Base-by-base conservation (phyloP, 2,797 vertebrate species). In the Alfaro cultratus region DNA sequence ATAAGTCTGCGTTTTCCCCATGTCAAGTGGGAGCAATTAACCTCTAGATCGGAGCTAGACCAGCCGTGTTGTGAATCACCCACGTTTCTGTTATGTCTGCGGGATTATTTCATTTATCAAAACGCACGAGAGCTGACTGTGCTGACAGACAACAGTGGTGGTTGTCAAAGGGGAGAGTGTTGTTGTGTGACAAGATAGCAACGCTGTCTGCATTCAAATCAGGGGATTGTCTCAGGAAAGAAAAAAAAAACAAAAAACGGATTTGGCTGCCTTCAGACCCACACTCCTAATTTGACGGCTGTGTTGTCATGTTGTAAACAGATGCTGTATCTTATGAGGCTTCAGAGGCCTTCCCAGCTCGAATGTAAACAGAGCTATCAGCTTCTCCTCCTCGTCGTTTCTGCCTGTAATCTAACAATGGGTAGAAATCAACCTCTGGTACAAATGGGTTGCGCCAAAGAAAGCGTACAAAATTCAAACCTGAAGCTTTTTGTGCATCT, bases 391-490 rank as follows among this genome's bases (percentile, higher is more conserved):
- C 49, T 80, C 67, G 36, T 55, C 67, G 77, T 83, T 67, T 39
- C 29, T 2, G 73, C n/a, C 12, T 45, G 41, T 18, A 60, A 62
- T 62, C 74, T 45, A 45, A 10, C 26, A 57, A 6, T 7, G 10
- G 53, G 55, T 75, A 45, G 41, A 31, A 31, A 29, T 45, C 39
- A 16, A 41, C 16, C 26, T 51, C 68, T 31, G 18, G 21, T 60
- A 29, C 62, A 80, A 43, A 80, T 79, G 75, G 84, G 77, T 26
- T 68, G 64, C 23, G 92, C 75, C 87, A 88, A 89, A 73, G 26
- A 71, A 46, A 2, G 26, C 2, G 0, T 45, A n/a, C 9, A 45
- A 29, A 29, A 45, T 46, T 16, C 3, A 43, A 41, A 43, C 5
- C 39, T 26, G 39, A 26, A 3, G 23, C 10, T 70, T 43, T 70